Conservation (phyloP, 1,140 invertebrate genomes). For the Acyrthosiphon pisum region DNA sequence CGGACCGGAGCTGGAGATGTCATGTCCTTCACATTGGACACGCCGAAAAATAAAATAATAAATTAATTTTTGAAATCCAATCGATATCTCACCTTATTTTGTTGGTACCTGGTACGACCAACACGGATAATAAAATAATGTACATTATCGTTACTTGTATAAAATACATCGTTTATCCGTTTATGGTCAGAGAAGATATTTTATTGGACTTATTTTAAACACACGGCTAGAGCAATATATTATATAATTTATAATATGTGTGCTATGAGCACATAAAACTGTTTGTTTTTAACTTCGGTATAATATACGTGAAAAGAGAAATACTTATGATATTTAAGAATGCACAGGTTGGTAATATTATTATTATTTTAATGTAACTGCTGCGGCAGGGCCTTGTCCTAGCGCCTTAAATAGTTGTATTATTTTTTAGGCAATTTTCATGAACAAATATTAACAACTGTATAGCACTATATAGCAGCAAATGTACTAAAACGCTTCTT, state of each 20-base stretch:
- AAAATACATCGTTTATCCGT: background rate
- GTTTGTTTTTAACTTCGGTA: background rate
- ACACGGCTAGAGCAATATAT: background rate
- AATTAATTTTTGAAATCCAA: background rate
- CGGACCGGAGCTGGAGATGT: slow-evolving; percentile 26
- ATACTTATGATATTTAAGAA: background rate
- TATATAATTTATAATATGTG: background rate
- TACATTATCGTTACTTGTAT: background rate
- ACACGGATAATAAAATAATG: background rate
- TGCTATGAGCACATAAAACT: background rate
- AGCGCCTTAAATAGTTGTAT: background rate
- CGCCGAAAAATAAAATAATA: background rate
- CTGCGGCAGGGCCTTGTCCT: background rate
- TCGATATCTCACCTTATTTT: slow-evolving; percentile 24
- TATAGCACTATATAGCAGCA: background rate
- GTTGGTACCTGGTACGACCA: background rate
- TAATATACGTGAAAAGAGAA: background rate
- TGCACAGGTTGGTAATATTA: background rate
- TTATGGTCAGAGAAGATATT: slow-evolving; percentile 8
- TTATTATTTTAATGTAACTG: background rate
- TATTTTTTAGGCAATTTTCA: background rate
- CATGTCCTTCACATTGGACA: slow-evolving; percentile 26
- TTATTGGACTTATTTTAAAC: background rate
- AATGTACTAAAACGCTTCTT: background rate
- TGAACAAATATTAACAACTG: background rate